Evolutionary conservation across 2,888 invertebrate genomes (phyloP), one percentile per base, ranked within the genome.

Genomic region (Amiota minor): DNA sequence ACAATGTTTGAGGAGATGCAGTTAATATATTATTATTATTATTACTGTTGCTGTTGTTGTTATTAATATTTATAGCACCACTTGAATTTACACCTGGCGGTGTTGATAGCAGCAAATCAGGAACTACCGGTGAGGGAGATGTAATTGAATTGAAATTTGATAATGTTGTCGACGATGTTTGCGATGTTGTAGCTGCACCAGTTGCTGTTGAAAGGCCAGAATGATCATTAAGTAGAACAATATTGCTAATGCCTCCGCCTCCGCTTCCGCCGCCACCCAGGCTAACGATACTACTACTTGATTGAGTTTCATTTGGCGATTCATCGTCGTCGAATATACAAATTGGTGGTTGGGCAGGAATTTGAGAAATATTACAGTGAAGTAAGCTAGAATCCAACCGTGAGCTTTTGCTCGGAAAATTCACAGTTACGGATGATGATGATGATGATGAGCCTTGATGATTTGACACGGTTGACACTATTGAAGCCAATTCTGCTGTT

Each of bases 251-350:
- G 46, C 75, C 76, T 35, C 35, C 3, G 53, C 67, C 72, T 68
- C 65, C 72, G 55, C 62, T 55, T 23, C 59, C 61, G 45, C 64
- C 69, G 45, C 72, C 72, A 62, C 71, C 72, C 20, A 53, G 20
- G 20, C 67, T 23, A 50, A 49, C 16, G n/a, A 18, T 46, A 20
- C 73, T 73, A 49, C 71, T 73, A 55, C 72, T 64, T 16, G 82
- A 75, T 9, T 81, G 81, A 65, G 83, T 76, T 64, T 88, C 89
- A 72, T 88, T 84, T 68, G 89, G 86, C 67, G 89, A 87, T 72
- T 89, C 89, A 69, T 88, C 89, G 86, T 89, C 89, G 80, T 89
- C 89, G 78, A 89, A 89, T 79, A 89, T 88, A 76, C 88, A 89
- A 71, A 87, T 86, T 72, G 89, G 89, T 76, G 89, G 89, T 80